Conservation (phyloP, 2,888 invertebrate species). For the Mesorhabditis sp. region DNA sequence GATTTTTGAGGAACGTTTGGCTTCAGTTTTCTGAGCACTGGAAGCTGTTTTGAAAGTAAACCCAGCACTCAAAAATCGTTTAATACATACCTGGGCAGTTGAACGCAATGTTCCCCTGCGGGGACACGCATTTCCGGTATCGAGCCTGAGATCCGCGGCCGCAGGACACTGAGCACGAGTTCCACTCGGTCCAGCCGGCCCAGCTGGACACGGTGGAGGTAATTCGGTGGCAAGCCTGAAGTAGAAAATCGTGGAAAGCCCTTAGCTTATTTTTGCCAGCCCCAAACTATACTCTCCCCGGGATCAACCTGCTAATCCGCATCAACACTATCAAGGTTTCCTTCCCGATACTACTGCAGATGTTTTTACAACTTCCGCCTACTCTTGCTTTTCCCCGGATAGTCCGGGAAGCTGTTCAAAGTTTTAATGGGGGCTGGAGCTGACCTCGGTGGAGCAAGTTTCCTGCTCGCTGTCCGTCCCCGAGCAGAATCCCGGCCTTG, state of each 20-base stretch:
- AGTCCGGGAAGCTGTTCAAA: no score
- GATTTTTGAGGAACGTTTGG: no score
- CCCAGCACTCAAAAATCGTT: neutral
- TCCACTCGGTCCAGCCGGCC: constrained; percentile 26
- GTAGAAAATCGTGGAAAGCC: no score
- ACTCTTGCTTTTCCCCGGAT: no score
- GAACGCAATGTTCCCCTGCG: constrained; percentile 50
- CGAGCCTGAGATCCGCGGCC: constrained; percentile 53
- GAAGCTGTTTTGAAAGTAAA: neutral
- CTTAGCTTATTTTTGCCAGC: no score
- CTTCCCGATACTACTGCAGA: no score
- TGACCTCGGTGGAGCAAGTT: constrained; percentile 36
- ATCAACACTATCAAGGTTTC: no score
- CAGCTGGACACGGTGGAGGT: constrained; percentile 1
- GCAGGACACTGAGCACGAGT: constrained; percentile 48
- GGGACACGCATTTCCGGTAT: constrained; percentile 51
- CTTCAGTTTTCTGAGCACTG: neutral
- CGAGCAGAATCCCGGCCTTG: constrained; percentile 42
- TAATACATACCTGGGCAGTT: constrained; percentile 46
- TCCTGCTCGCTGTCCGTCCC: constrained; percentile 43
- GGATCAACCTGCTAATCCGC: no score
- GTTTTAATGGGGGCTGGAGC: constrained; percentile 23
- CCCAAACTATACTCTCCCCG: no score
- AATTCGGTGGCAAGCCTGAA: neutral
- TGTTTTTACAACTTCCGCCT: no score